Conservation (phyloP, 2,888 invertebrate species). For the Listrodromus nycthemerus region DNA sequence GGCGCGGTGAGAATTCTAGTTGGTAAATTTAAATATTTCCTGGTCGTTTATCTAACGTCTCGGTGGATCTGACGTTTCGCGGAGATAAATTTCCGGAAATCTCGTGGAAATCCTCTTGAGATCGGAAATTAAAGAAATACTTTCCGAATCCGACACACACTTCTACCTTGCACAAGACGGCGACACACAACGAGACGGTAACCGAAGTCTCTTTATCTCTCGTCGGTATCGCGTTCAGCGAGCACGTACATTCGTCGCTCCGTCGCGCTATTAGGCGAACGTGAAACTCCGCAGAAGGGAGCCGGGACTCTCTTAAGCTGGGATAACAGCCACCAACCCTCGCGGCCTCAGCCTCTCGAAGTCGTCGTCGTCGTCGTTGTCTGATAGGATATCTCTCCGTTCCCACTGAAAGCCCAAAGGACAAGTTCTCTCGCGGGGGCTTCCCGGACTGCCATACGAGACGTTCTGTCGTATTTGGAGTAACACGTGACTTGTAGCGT, state of each 20-base stretch:
- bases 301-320: conserved; percentile 52
- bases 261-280: conserved; percentile 52
- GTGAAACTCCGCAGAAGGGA: conserved; percentile 43
- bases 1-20: not conserved
- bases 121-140: conserved; percentile 27
- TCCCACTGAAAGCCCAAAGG: conserved; percentile 35
- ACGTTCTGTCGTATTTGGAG: conserved; percentile 45
- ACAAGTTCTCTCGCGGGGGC: conserved; percentile 38
- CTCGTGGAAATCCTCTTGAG: conserved; percentile 19
- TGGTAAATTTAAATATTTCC: not conserved
- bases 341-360: conserved; percentile 38
- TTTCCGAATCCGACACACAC: conserved; percentile 1
- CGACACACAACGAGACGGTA: not conserved
- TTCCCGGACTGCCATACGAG: conserved; percentile 33
- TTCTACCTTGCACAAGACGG: not conserved
- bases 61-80: not conserved
- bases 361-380: conserved; percentile 35
- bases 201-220: not conserved
- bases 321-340: conserved; percentile 56
- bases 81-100: conserved; percentile 7
- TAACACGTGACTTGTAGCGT: conserved; percentile 35
- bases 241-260: conserved; percentile 12
- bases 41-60: not conserved
- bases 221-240: not conserved
- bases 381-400: conserved; percentile 61